phyloP scores from a whole-genome alignment of 2,113 vertebrate genomes.

The Pithys albifrons region DNA sequence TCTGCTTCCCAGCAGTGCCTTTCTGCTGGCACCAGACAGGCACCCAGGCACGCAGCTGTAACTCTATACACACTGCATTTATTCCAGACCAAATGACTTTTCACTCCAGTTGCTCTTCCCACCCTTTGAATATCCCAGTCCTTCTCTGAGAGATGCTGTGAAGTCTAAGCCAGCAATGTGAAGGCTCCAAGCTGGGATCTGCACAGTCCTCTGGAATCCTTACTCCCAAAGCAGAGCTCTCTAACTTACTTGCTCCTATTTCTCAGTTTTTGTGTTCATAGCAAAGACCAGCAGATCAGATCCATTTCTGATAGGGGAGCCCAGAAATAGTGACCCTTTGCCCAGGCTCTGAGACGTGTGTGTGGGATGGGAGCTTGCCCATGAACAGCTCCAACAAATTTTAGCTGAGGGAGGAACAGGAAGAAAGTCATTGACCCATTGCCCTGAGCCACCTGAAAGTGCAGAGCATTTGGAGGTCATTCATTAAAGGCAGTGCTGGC shows the following conservation, averaged over 20 bases:
- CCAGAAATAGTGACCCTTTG: background rate
- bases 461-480: background rate
- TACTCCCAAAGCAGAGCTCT: background rate
- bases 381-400: background rate
- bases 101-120: constrained; percentile 4
- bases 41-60: background rate
- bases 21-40: constrained; percentile 19
- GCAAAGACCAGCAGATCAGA: background rate
- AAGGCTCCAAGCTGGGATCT: accelerated
- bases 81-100: background rate
- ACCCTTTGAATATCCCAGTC: background rate
- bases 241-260: background rate
- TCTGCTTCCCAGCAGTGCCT: constrained; percentile 7
- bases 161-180: background rate
- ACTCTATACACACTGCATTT: background rate
- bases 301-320: background rate
- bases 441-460: background rate
- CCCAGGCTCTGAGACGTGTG: background rate
- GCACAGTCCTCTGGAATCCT: background rate
- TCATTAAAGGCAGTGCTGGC: background rate
- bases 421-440: background rate
- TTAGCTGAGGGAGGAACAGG: background rate
- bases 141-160: background rate
- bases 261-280: background rate
- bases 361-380: background rate